Conservation (phyloP, 2,797 vertebrate species). For the Antennarius maculatus region DNA sequence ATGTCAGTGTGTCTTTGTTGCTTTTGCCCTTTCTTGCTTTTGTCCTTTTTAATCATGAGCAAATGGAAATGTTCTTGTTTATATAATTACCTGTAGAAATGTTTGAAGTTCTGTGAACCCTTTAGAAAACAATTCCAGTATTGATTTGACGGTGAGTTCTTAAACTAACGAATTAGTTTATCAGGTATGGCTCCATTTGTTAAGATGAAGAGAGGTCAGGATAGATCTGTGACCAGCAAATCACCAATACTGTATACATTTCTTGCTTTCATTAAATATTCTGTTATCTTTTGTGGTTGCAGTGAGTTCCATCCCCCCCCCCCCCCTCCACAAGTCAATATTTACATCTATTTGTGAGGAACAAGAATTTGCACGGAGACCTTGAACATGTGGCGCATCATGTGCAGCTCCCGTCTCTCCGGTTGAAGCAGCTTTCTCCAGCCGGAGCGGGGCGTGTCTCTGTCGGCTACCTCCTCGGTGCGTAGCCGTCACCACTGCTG, state of each 20-base stretch:
- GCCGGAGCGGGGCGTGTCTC: conserved; percentile 71
- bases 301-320: too few species aligned
- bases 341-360: too few species aligned
- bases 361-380: too few species aligned
- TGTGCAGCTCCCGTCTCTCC: background rate
- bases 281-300: too few species aligned
- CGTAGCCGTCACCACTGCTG: conserved; percentile 47
- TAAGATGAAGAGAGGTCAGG: conserved; percentile 1
- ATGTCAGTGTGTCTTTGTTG: background rate
- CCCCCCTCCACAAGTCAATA: too few species aligned
- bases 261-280: background rate
- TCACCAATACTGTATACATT: background rate
- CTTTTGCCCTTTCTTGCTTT: background rate
- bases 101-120: conserved; percentile 9
- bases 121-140: conserved; percentile 41
- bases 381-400: too few species aligned
- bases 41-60: background rate
- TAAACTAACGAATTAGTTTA: conserved; percentile 24
- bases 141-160: conserved; percentile 12
- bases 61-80: conserved; percentile 24
- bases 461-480: conserved; percentile 65
- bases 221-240: background rate
- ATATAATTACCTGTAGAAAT: conserved; percentile 32
- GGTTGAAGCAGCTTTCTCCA: conserved; percentile 57
- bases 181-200: conserved; percentile 21